Evolutionary conservation across 2,797 vertebrate genomes (phyloP), one percentile per base, ranked within the genome.

Genomic region (Girardinus metallicus): DNA sequence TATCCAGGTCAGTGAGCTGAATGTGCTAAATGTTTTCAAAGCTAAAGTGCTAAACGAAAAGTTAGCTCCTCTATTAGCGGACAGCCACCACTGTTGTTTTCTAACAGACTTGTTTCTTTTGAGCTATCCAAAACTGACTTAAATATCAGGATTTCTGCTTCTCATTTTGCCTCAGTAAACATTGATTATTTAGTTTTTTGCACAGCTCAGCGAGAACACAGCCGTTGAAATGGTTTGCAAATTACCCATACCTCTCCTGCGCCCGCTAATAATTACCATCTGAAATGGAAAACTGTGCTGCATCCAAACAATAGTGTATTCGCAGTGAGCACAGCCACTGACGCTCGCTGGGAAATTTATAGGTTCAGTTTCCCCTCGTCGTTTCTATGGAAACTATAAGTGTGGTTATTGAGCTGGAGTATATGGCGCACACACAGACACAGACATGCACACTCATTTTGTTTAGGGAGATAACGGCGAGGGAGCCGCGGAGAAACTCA

Each of bases 321-420:
- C 85, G 83, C 80, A 86, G 89, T 88, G 91, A 86, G 86, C 81
- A 83, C 86, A 89, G 89, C 81, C 78, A 84, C 77, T 83, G 83
- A 80, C 87, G 83, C 83, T 91, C 93, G 88, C 82, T 87, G 82
- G 88, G 93, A 91, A 95, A 95, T 96, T 95, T 92, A 95, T 94
- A 95, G 93, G 88, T 94, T 95, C 88, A 85, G 90, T 87, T 94
- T 95, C 81, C 88, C 84, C 93, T 91, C 82, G 76, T 84, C 81
- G 96, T 96, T 96, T 92, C 96, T 93, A 96, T 96, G 95, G 95
- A 92, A 95, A 96, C 96, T 93, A 93, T 92, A 92, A 86, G 92
- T 93, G 88, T 86, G 86, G 91, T 87, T 91, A 80, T 93, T 92
- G 88, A 92, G 91, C 93, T 94, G 92, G 91, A 93, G 94, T 93